phyloP scores from a whole-genome alignment of 2,113 vertebrate genomes.

The Agelaius phoeniceus region DNA sequence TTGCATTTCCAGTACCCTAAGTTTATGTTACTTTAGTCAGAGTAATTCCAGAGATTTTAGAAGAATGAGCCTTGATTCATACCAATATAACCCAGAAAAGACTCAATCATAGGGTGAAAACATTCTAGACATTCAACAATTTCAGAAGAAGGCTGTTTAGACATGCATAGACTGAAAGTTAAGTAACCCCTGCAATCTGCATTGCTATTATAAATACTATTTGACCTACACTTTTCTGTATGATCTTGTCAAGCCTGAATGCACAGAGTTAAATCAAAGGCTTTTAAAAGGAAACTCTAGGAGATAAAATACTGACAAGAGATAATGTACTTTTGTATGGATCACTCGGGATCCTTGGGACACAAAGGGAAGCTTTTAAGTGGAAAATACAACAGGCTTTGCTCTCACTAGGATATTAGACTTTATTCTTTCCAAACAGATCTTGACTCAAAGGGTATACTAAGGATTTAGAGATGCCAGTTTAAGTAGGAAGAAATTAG shows the following conservation, averaged over 20 bases:
- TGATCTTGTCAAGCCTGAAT: not conserved
- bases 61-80: not conserved
- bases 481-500: constrained; percentile 8
- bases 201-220: not conserved
- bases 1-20: not conserved
- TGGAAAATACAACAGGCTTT: constrained; percentile 27
- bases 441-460: not conserved
- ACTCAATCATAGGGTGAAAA: not conserved
- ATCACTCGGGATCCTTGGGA: not conserved
- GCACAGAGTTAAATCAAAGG: not conserved
- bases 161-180: not conserved
- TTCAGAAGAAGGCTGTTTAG: not conserved
- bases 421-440: constrained; percentile 5
- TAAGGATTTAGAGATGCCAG: not conserved
- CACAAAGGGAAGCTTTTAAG: constrained; percentile 30
- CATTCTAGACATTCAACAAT: not conserved
- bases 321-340: not conserved
- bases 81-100: not conserved
- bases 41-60: not conserved
- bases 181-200: not conserved
- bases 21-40: not conserved
- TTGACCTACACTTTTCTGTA: not conserved
- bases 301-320: constrained; percentile 12
- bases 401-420: not conserved
- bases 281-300: not conserved